Percentiles rank a stretch among this genome's conserved stretches.
phyloP scores from a whole-genome alignment of 2,113 vertebrate genomes.

The Rattus rattus region DNA sequence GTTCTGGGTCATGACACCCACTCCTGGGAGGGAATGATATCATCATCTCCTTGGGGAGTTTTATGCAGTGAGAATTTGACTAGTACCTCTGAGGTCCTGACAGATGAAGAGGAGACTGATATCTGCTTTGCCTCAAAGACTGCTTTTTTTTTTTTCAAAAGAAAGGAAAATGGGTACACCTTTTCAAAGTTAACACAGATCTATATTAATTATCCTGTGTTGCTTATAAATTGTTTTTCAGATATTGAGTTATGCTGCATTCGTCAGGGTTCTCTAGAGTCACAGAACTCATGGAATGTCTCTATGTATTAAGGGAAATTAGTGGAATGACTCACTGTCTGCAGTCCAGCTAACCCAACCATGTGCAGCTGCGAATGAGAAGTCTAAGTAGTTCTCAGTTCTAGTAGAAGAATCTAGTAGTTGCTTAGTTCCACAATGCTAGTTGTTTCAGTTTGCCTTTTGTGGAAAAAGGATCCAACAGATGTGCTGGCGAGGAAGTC shows the following conservation, averaged over 20 bases:
- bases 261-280: too few species aligned
- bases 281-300: too few species aligned
- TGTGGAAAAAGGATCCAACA: too few species aligned
- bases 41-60: accelerated
- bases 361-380: too few species aligned
- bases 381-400: too few species aligned
- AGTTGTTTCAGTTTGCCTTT: too few species aligned
- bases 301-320: too few species aligned
- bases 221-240: neutral
- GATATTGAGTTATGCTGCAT: neutral
- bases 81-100: neutral
- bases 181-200: neutral
- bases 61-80: neutral
- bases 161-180: neutral
- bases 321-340: too few species aligned
- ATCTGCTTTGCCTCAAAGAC: neutral
- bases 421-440: too few species aligned
- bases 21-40: neutral
- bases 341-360: too few species aligned
- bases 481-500: too few species aligned
- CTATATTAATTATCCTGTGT: slow-evolving; percentile 18
- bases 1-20: neutral
- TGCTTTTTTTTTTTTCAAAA: neutral
- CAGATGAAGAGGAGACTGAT: neutral
- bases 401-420: too few species aligned